Base-by-base conservation (phyloP, 2,113 vertebrate species). In the Mastomys natalensis region DNA sequence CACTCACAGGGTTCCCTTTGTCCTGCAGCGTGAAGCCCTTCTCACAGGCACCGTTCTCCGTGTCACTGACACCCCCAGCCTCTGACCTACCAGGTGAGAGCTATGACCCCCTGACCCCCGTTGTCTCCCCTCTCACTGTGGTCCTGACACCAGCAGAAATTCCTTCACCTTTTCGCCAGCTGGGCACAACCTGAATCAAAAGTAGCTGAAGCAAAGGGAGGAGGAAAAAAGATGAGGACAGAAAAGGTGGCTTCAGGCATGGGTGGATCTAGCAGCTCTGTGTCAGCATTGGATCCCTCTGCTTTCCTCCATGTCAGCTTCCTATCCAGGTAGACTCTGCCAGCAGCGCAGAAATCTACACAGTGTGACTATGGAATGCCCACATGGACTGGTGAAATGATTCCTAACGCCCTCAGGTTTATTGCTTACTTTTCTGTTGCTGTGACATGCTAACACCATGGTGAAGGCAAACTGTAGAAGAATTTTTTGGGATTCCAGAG, bases 21-120 rank as follows among this genome's bases (percentile, higher is more conserved):
- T 95, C 74, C 70, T 64, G n/a, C 91, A 98, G 98, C 0, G 95
- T 98, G 96, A 98, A 98, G 98, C 98, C 98, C 24, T 98, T 98
- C 95, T 97, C 98, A 12, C 98, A 98, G 97, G 94, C 97, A 3
- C 89, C 98, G 0, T 98, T 98, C 81, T 89, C 98, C 90, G 86
- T 98, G 95, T 97, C 98, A 68, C 92, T 97, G 97, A 96, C 98
- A n/a, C 97, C 98, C 51, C 97, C 97, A 55, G 81, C 98, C 89
- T 78, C 97, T 62, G 97, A 98, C 48, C 97, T 97, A 86, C 98
- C 98, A 98, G 98, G 98, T 98, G 97, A 97, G 97, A 92, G 64
- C 24, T 15, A 10, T 9, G 60, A 40, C 40, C 72, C 24, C 17
- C 1, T 12, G 19, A 16, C 15, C 48, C 48, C 64, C n/a, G 11